phyloP scores from a whole-genome alignment of 2,113 vertebrate species.

The Scartelaos histophorus region DNA sequence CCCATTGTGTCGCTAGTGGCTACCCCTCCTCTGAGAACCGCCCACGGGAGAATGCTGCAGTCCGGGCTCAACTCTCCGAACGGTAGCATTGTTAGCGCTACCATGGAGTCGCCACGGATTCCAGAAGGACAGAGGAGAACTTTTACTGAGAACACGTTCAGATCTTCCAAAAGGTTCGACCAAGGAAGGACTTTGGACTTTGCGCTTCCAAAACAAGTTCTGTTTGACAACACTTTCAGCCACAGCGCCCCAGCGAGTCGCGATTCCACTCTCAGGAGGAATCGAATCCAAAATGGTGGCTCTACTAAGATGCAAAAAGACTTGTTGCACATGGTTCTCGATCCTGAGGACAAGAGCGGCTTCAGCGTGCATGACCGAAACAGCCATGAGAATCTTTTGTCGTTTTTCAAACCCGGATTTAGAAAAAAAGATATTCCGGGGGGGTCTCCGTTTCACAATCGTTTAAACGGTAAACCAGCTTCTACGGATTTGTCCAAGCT shows the following conservation, averaged over 20 bases:
- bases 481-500: conserved; percentile 43
- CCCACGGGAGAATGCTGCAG: conserved; percentile 34
- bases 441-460: conserved; percentile 45
- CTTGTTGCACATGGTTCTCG: conserved; percentile 31
- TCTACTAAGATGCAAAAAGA: conserved; percentile 41
- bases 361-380: conserved; percentile 56
- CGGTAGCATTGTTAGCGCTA: conserved; percentile 51
- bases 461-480: conserved; percentile 37
- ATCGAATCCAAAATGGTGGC: conserved; percentile 34
- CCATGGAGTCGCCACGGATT: conserved; percentile 52
- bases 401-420: conserved; percentile 75
- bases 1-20: conserved; percentile 80
- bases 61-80: conserved; percentile 50
- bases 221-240: conserved; percentile 45
- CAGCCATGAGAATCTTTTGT: conserved; percentile 72
- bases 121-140: conserved; percentile 64
- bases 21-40: conserved; percentile 50
- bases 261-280: conserved; percentile 71
- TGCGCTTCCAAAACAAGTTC: conserved; percentile 51
- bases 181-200: conserved; percentile 63
- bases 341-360: conserved; percentile 31
- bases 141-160: conserved; percentile 19
- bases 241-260: conserved; percentile 67
- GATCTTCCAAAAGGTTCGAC: conserved; percentile 64
- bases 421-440: conserved; percentile 73